Conservation (phyloP, 2,888 invertebrate species). For the Phalera bucephala region DNA sequence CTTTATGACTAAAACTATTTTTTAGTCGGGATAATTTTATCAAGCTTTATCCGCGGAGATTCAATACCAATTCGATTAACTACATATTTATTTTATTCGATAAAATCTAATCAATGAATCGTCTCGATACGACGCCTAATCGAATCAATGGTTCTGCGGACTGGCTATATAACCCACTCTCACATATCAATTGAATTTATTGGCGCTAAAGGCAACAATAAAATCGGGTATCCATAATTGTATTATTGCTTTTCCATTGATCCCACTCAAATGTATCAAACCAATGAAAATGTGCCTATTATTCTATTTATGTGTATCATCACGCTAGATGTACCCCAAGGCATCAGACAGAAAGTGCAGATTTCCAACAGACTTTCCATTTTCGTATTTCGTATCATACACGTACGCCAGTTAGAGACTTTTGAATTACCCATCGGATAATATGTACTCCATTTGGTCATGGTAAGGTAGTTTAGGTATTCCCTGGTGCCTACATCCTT, state of each 20-base stretch:
- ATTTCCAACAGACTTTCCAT: too few relatives aligned
- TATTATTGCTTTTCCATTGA: not conserved
- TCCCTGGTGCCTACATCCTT: too few relatives aligned
- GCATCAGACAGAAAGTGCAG: too few relatives aligned
- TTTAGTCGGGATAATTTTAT: not conserved
- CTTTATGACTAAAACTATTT: too few relatives aligned
- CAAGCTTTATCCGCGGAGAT: not conserved
- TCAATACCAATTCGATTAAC: not conserved
- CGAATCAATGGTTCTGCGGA: not conserved
- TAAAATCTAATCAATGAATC: not conserved
- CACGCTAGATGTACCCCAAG: too few relatives aligned
- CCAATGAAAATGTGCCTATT: not conserved
- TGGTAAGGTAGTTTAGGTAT: too few relatives aligned
- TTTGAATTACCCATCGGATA: too few relatives aligned
- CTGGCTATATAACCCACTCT: not conserved
- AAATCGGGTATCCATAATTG: conserved; percentile 1
- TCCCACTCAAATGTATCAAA: not conserved
- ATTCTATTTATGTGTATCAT: too few relatives aligned
- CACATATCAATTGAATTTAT: conserved; percentile 1
- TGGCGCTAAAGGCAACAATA: conserved; percentile 1
- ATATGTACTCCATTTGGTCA: too few relatives aligned
- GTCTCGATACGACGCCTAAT: not conserved
- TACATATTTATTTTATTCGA: not conserved
- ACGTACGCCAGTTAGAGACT: too few relatives aligned
- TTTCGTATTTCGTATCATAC: too few relatives aligned